phyloP scores from a whole-genome alignment of 2,888 invertebrate genomes.

The Esperia sulphurella region DNA sequence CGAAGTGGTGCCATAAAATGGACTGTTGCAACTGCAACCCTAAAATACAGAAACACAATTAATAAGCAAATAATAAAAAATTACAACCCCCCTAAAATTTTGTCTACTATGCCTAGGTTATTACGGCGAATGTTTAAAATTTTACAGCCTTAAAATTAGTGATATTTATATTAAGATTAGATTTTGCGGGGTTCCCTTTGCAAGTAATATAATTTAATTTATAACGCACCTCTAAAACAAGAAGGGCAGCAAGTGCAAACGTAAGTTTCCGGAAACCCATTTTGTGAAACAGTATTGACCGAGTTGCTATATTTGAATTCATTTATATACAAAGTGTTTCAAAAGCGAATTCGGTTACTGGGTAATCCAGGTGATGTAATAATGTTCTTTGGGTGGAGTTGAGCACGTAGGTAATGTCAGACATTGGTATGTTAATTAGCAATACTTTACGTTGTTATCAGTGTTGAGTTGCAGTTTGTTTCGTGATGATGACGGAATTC shows the following conservation, averaged over 20 bases:
- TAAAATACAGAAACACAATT: slow-evolving; percentile 15
- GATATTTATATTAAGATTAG: too few relatives aligned
- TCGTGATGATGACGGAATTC: background rate
- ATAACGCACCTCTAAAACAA: slow-evolving; percentile 27
- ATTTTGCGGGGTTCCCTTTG: too few relatives aligned
- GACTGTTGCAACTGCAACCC: slow-evolving; percentile 16
- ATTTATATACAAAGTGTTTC: slow-evolving; percentile 56
- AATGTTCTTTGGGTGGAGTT: slow-evolving; percentile 17
- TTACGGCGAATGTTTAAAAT: too few relatives aligned
- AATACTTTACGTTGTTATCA: background rate
- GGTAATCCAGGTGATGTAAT: slow-evolving; percentile 41
- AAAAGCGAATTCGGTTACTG: slow-evolving; percentile 46
- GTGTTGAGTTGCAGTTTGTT: too few relatives aligned
- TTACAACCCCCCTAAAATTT: too few relatives aligned
- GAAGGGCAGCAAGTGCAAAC: slow-evolving; percentile 20
- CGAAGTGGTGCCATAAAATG: slow-evolving; percentile 14
- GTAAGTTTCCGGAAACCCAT: slow-evolving; percentile 41
- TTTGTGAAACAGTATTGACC: slow-evolving; percentile 35
- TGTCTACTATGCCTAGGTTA: too few relatives aligned
- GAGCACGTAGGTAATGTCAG: slow-evolving; percentile 40
- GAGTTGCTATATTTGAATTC: slow-evolving; percentile 21
- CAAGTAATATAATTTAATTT: background rate
- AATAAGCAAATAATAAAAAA: too few relatives aligned
- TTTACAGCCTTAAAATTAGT: too few relatives aligned
- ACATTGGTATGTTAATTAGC: slow-evolving; percentile 12